phyloP scores from a whole-genome alignment of 2,888 invertebrate species.

The Volucella bombylans region DNA sequence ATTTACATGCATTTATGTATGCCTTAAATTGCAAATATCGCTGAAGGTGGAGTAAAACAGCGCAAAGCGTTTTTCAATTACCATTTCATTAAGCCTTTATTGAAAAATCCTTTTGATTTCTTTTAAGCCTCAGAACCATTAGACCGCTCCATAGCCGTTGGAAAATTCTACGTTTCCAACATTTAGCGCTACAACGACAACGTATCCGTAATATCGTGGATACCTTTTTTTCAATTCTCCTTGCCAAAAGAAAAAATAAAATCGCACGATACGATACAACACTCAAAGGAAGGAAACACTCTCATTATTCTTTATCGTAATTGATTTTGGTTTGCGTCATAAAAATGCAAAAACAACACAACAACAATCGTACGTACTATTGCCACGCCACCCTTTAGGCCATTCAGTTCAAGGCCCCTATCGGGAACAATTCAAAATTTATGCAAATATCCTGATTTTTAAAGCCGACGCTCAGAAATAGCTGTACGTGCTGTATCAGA shows the following conservation, averaged over 20 bases:
- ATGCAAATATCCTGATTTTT: constrained; percentile 70
- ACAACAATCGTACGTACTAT: too few relatives aligned
- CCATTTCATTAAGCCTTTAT: too few relatives aligned
- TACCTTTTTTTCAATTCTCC: constrained; percentile 63
- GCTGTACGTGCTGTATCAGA: constrained; percentile 69
- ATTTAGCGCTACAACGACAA: constrained; percentile 26
- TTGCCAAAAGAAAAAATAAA: constrained; percentile 16
- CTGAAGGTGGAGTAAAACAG: too few relatives aligned
- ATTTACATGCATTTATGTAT: too few relatives aligned
- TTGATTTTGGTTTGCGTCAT: constrained; percentile 62
- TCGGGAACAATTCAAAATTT: constrained; percentile 64
- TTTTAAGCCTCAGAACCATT: too few relatives aligned
- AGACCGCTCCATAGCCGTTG: constrained; percentile 2
- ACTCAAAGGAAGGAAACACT: constrained; percentile 54
- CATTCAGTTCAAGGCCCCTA: constrained; percentile 21
- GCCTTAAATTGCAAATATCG: too few relatives aligned
- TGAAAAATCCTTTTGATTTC: too few relatives aligned
- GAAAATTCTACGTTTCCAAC: constrained; percentile 58
- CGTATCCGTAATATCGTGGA: too few relatives aligned
- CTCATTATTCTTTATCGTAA: constrained; percentile 69
- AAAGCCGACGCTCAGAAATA: constrained; percentile 62
- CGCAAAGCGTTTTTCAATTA: too few relatives aligned
- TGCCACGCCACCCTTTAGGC: constrained; percentile 44
- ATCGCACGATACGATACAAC: constrained; percentile 7
- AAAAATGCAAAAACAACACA: constrained; percentile 18